phyloP scores from a whole-genome alignment of 2,888 invertebrate species.

The Allolobophora icterica region DNA sequence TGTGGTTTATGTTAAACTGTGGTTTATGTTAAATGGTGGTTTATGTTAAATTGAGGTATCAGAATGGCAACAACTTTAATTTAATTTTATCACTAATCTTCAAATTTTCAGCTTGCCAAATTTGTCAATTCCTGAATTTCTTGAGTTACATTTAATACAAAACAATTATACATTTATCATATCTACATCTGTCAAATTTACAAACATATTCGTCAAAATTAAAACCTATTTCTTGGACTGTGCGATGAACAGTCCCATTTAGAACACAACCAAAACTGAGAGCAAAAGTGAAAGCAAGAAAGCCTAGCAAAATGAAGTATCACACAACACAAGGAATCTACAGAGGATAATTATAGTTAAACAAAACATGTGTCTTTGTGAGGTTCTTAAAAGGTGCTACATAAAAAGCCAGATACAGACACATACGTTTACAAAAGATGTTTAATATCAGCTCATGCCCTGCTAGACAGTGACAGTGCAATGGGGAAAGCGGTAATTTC shows the following conservation, averaged over 20 bases:
- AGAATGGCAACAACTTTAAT: neutral
- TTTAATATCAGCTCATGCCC: too few species aligned
- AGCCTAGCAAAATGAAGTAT: neutral
- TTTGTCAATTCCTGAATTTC: neutral
- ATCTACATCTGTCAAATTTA: too few species aligned
- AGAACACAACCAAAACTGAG: neutral
- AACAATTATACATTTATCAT: neutral
- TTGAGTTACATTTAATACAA: neutral
- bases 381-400: too few species aligned
- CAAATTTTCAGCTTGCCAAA: neutral
- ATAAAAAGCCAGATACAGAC: too few species aligned
- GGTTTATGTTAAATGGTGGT: neutral
- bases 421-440: too few species aligned
- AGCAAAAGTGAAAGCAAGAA: neutral
- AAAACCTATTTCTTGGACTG: too few species aligned
- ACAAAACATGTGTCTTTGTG: neutral
- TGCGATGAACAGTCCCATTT: neutral
- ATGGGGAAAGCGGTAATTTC: too few species aligned
- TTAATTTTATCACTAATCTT: neutral
- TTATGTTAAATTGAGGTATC: neutral
- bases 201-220: too few species aligned
- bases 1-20: neutral
- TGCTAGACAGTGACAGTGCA: too few species aligned
- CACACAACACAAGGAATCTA: neutral
- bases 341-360: neutral